These are phyloP conservation scores for Polypterus senegalus DNA, from an alignment of 2,113 vertebrate species.

Conservation along the genomic window DNA sequence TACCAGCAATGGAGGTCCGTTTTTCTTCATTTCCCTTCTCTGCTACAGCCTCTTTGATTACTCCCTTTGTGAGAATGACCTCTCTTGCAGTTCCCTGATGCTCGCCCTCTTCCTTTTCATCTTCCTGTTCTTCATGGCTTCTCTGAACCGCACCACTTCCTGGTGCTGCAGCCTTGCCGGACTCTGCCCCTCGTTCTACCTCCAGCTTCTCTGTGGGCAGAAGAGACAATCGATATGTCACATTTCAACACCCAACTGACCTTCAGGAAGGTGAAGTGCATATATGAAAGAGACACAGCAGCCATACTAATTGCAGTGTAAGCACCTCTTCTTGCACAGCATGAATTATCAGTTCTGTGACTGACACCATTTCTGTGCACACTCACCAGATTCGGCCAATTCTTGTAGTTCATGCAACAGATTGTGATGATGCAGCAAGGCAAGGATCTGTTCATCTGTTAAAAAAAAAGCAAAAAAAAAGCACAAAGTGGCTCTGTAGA, in stretches of 20 bases:
- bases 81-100: conserved; percentile 15
- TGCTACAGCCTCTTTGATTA: conserved; percentile 4
- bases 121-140: conserved; percentile 23
- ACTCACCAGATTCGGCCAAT: conserved; percentile 44
- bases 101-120: conserved; percentile 23
- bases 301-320: too few relatives aligned
- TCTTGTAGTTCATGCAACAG: conserved; percentile 57
- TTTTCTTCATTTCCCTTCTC: not conserved
- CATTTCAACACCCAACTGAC: too few relatives aligned
- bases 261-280: too few relatives aligned
- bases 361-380: not conserved
- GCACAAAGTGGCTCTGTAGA: not conserved
- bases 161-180: too few relatives aligned
- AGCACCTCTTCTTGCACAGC: too few relatives aligned
- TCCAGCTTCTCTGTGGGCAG: conserved; percentile 33
- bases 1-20: not conserved
- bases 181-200: conserved; percentile 15
- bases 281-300: too few relatives aligned
- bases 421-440: conserved; percentile 49
- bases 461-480: conserved; percentile 6
- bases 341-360: not conserved
- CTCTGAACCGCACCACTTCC: not conserved
- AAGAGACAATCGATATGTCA: not conserved
- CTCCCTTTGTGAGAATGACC: not conserved
- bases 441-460: conserved; percentile 42